A percentile compares a stretch with the other conserved stretches of the same genome.
Conservation (phyloP, 2,113 vertebrate genomes). For the Nymphicus hollandicus region DNA sequence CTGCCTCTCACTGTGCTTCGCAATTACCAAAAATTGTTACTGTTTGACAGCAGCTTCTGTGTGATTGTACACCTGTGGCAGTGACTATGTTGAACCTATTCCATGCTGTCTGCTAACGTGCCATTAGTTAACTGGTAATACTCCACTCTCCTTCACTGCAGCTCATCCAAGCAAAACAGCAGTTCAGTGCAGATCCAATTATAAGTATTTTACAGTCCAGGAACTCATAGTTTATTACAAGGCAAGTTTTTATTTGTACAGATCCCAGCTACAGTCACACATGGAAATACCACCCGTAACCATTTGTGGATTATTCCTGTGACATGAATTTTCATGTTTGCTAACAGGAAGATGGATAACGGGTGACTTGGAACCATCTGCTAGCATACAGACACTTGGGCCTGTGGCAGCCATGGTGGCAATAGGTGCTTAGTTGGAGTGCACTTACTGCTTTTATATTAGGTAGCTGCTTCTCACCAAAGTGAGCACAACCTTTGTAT, state of each 20-base stretch:
- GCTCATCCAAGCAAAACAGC: background rate
- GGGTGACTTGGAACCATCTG: background rate
- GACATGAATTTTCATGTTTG: background rate
- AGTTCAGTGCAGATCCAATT: background rate
- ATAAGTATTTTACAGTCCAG: background rate
- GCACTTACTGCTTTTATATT: background rate
- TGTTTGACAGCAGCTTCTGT: background rate
- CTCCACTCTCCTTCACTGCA: background rate
- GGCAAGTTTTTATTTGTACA: background rate
- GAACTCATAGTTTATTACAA: background rate
- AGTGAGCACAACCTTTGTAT: background rate
- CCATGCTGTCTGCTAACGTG: background rate
- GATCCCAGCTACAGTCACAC: background rate
- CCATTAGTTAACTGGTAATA: background rate
- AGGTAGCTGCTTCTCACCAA: background rate
- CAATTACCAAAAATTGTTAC: slow-evolving; percentile 56
- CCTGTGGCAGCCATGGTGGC: background rate
- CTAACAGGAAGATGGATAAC: background rate
- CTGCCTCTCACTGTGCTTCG: background rate
- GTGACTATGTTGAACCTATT: background rate
- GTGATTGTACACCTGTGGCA: background rate
- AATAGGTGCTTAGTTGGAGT: background rate
- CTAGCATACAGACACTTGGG: fast-evolving
- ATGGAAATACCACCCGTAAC: background rate
- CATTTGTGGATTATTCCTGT: background rate